Base-by-base conservation (phyloP, 2,888 invertebrate species). In the Oscheius sp. region DNA sequence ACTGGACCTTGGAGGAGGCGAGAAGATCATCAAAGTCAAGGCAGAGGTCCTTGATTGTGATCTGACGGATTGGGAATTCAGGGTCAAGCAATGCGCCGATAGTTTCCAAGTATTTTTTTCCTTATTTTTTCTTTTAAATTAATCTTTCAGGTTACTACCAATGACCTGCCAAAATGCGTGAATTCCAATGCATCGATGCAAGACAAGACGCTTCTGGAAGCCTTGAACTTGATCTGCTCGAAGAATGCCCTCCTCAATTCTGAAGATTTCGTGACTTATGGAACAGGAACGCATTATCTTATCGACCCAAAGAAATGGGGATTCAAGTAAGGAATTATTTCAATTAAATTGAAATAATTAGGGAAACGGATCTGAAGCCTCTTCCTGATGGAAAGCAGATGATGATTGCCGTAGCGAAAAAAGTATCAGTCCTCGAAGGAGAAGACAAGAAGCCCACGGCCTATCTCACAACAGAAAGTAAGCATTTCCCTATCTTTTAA, bases 381-480 rank as follows among this genome's bases (percentile, higher is more conserved):
- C 21, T 70, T n/a, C 45, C 46, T 7, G 70, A 70, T 23, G 58
- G 70, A 12, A 70, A 59, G 70, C 7, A 70, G 41, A 58, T 58
- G 46, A 43, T 35, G 27, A 43, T 29, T 6, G 70, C 29, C 5
- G 59, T 49, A 7, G 25, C 29, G n/a, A 68, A 53, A 46, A 55
- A 53, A 16, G 70, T 70, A n/a, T 41, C 35, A 16, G 59, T 70
- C 16, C 25, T 70, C 18, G 58, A 56, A 16, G 70, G 70, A 23
- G 58, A 23, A 13, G 29, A 43, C 70, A 59, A 58, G 59, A 56
- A 70, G 59, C 25, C 58, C 12, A 59, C 70, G 6, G 70, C 46
- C 59, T 70, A 59, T 21, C 21, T 59, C 21, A 27, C 59, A 1
- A 49, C 49, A 7, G 70, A 70, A 21, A 25, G 68, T 68, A 16